Percentiles rank a stretch among this genome's conserved stretches.
phyloP scores from a whole-genome alignment of 2,888 invertebrate genomes.

The Dicranocentrus wangi region DNA sequence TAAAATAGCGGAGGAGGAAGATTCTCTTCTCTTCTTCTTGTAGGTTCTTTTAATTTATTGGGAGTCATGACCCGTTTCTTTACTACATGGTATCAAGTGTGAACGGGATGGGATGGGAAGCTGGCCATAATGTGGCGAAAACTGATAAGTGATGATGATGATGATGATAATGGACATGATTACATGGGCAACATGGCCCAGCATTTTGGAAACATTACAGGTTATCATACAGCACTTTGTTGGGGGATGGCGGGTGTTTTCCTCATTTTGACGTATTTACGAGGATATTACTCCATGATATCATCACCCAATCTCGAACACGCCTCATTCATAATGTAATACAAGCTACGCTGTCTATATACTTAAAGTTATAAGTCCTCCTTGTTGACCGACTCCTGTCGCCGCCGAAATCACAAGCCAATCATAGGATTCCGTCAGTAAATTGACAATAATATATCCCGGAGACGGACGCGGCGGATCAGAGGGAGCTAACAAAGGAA shows the following conservation, averaged over 20 bases:
- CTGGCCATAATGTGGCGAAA: neutral
- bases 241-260: slow-evolving; percentile 14
- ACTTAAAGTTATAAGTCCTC: neutral
- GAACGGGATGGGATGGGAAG: neutral
- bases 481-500: neutral
- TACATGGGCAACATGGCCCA: neutral
- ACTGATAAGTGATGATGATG: neutral
- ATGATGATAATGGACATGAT: neutral
- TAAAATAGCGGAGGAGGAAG: neutral
- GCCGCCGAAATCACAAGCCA: slow-evolving; percentile 1
- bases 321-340: slow-evolving; percentile 4
- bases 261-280: slow-evolving; percentile 28
- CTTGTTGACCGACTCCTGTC: neutral
- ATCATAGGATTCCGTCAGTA: slow-evolving; percentile 14
- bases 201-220: slow-evolving; percentile 20
- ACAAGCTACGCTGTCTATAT: no score
- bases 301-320: slow-evolving; percentile 23
- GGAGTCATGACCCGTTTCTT: slow-evolving; percentile 16
- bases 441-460: neutral
- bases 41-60: slow-evolving; percentile 26
- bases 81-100: slow-evolving; percentile 9
- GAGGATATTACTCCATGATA: slow-evolving; percentile 24
- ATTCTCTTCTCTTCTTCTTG: neutral
- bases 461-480: neutral
- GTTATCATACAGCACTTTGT: slow-evolving; percentile 1